phyloP scores from a whole-genome alignment of 2,113 vertebrate species.

The Tyto alba region DNA sequence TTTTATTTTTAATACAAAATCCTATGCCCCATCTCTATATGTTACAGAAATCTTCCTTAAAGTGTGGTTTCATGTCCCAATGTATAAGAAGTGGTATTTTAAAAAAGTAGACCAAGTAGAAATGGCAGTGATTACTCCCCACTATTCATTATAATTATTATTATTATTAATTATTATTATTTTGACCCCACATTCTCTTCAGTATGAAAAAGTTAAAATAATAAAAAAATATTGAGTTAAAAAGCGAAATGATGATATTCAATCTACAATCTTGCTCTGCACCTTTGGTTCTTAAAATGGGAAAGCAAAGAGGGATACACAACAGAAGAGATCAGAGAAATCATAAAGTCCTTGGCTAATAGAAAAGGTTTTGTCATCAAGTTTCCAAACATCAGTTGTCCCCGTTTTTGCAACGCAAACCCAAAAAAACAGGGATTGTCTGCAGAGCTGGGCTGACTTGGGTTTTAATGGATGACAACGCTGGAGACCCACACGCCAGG shows the following conservation, averaged over 20 bases:
- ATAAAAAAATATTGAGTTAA: constrained; percentile 68
- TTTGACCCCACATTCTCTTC: constrained; percentile 71
- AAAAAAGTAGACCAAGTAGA: constrained; percentile 90
- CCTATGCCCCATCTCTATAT: constrained; percentile 45
- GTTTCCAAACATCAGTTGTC: background rate
- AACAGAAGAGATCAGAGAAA: constrained; percentile 17
- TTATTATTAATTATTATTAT: constrained; percentile 1
- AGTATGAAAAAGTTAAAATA: constrained; percentile 76
- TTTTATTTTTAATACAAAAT: constrained; percentile 62
- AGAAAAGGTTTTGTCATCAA: background rate
- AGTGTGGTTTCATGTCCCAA: constrained; percentile 83
- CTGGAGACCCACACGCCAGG: background rate
- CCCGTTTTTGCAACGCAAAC: background rate
- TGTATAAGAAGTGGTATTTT: constrained; percentile 78
- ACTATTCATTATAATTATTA: background rate
- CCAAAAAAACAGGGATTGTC: background rate
- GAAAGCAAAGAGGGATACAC: constrained; percentile 48
- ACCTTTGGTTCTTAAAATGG: constrained; percentile 79
- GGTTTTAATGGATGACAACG: background rate
- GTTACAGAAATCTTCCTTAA: constrained; percentile 65
- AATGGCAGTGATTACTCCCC: constrained; percentile 88
- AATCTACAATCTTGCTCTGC: constrained; percentile 73
- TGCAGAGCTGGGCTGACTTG: background rate
- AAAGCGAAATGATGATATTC: constrained; percentile 71
- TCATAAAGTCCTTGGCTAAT: constrained; percentile 2